A percentile compares a stretch with the other conserved stretches of the same genome.
These are phyloP conservation scores for Gallinago paraguaiae DNA, from an alignment of 2,113 vertebrate genomes.

Conservation along the genomic window DNA sequence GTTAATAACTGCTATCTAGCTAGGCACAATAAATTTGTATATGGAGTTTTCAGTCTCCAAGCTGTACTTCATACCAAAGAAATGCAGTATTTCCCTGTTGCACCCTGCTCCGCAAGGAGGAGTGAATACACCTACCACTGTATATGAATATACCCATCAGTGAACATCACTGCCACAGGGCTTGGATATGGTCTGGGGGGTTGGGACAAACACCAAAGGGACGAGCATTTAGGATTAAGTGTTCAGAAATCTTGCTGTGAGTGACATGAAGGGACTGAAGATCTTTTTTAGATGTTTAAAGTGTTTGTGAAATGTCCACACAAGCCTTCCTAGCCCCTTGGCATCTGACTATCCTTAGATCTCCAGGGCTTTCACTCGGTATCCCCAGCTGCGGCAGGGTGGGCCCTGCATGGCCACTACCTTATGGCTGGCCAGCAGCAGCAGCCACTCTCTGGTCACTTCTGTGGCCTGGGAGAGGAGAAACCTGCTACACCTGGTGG, in stretches of 20 bases:
- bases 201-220: not conserved
- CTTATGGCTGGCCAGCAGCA: not conserved
- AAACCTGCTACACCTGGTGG: not conserved
- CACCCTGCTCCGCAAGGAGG: not conserved
- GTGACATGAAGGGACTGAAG: not conserved
- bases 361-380: not conserved
- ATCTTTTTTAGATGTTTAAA: not conserved
- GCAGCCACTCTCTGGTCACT: fast-evolving
- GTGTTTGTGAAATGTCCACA: not conserved
- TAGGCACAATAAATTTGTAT: not conserved
- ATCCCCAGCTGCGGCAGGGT: no score
- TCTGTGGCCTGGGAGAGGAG: not conserved
- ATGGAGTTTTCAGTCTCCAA: not conserved
- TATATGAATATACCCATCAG: no score
- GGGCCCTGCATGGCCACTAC: fast-evolving
- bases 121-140: not conserved
- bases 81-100: not conserved
- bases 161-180: not conserved
- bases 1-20: not conserved
- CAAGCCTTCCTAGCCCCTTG: not conserved
- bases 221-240: not conserved
- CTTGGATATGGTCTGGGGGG: not conserved
- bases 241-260: not conserved
- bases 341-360: not conserved
- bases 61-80: not conserved